Conservation (phyloP, 1,140 invertebrate species). For the Venustaconcha ellipsiformis region DNA sequence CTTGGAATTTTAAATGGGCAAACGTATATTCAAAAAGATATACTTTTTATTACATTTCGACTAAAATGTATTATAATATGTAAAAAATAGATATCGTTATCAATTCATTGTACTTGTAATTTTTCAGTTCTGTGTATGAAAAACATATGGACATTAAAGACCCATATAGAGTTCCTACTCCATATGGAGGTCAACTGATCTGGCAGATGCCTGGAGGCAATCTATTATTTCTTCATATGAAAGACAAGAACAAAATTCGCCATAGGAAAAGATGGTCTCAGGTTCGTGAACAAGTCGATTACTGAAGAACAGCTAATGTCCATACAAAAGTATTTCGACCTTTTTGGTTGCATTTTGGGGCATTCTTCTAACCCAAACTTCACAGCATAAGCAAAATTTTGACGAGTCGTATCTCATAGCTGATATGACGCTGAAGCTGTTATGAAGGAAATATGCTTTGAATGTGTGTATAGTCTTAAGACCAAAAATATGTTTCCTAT, state of each 20-base stretch:
- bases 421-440: too few species aligned
- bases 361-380: too few species aligned
- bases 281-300: constrained; percentile 38
- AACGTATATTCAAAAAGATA: background rate
- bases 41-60: background rate
- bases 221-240: constrained; percentile 96
- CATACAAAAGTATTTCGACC: too few species aligned
- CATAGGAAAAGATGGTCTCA: constrained; percentile 79
- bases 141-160: constrained; percentile 74
- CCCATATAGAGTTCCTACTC: constrained; percentile 92
- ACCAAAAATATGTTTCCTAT: too few species aligned
- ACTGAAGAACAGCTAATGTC: too few species aligned
- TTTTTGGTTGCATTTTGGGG: too few species aligned
- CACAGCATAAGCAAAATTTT: too few species aligned
- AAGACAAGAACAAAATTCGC: constrained; percentile 96
- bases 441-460: too few species aligned
- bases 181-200: constrained; percentile 93
- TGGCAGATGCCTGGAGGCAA: constrained; percentile 98
- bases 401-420: too few species aligned
- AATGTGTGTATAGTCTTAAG: too few species aligned
- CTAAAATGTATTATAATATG: too few species aligned
- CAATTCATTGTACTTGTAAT: background rate
- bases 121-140: constrained; percentile 78
- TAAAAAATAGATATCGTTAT: too few species aligned
- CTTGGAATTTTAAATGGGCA: background rate